These are phyloP conservation scores for Pseudococcus jackbeardsleyi DNA, from an alignment of 2,888 invertebrate genomes.

Conservation along the genomic window DNA sequence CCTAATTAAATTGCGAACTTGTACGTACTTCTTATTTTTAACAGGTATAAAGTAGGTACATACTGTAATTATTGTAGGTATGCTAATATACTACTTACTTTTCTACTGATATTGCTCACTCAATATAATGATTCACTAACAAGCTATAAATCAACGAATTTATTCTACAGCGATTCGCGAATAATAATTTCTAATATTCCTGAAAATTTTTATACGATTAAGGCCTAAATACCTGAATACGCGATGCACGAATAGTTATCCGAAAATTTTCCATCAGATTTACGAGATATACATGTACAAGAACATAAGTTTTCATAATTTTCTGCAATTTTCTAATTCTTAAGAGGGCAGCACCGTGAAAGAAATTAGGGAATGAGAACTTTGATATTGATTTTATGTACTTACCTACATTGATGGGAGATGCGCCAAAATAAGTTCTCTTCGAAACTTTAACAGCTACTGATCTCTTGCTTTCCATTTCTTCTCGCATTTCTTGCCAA, in stretches of 20 bases:
- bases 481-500: too few species aligned
- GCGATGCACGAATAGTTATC: constrained; percentile 10
- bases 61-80: too few species aligned
- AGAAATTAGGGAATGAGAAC: constrained; percentile 42
- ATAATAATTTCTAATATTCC: not conserved
- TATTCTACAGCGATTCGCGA: not conserved
- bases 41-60: too few species aligned
- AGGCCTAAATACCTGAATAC: constrained; percentile 26
- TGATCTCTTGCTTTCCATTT: constrained; percentile 32
- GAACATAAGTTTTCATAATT: constrained; percentile 58
- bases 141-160: not conserved
- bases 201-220: not conserved
- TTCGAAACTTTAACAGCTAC: not conserved
- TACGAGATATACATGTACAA: not conserved
- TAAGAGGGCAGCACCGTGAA: constrained; percentile 53
- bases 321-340: constrained; percentile 21
- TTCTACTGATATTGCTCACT: constrained; percentile 61
- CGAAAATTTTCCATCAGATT: constrained; percentile 24
- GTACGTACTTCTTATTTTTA: too few species aligned
- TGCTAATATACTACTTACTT: not conserved
- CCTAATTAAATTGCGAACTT: too few species aligned
- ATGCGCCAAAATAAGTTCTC: constrained; percentile 39
- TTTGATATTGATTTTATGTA: constrained; percentile 48
- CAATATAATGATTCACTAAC: not conserved
- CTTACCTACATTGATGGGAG: not conserved